These are phyloP conservation scores for Epinephelus moara DNA, from an alignment of 2,113 vertebrate species.

Conservation along the genomic window DNA sequence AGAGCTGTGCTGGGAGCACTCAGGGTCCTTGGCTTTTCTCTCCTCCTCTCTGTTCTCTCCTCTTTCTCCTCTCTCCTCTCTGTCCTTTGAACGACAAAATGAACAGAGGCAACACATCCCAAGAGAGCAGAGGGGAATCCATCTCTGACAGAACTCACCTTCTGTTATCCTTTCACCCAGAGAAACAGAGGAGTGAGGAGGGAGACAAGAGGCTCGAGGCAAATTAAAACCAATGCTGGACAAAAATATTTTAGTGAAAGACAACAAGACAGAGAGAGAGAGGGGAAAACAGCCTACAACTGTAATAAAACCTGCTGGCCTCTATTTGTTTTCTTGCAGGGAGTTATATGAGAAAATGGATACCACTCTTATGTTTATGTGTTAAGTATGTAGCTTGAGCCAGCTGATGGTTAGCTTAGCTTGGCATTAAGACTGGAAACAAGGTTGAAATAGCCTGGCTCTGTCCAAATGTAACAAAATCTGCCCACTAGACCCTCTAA, in stretches of 20 bases:
- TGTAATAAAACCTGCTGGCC: no score
- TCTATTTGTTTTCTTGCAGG: background rate
- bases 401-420: no score
- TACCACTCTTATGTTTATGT: background rate
- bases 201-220: background rate
- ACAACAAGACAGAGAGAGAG: background rate
- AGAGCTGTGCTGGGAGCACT: slow-evolving; percentile 30
- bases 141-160: slow-evolving; percentile 69
- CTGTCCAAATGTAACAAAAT: no score
- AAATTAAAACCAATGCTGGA: background rate
- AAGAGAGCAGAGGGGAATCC: slow-evolving; percentile 53
- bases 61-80: slow-evolving; percentile 6
- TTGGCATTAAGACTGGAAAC: no score
- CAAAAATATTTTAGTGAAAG: background rate
- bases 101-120: slow-evolving; percentile 54
- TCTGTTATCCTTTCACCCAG: slow-evolving; percentile 54
- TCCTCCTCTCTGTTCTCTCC: slow-evolving; percentile 1
- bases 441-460: no score
- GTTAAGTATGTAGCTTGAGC: no score
- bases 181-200: background rate
- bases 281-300: background rate
- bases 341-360: background rate
- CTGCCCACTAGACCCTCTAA: no score
- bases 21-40: background rate
- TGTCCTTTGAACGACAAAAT: slow-evolving; percentile 60